These are phyloP conservation scores for Rhinogobius similis DNA, from an alignment of 2,113 vertebrate species.

Conservation along the genomic window DNA sequence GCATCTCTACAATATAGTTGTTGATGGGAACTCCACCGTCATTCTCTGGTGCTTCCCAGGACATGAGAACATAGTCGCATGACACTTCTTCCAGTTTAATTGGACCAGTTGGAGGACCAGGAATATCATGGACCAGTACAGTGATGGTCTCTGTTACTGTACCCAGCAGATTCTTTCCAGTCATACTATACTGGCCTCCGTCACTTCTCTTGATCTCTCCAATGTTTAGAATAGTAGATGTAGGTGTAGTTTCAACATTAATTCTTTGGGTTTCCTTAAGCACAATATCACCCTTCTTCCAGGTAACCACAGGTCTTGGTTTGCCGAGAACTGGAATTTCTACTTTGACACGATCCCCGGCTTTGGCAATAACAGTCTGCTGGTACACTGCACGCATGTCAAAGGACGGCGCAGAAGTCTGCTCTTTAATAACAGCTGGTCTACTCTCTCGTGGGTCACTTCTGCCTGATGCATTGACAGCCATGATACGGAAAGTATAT, in stretches of 20 bases:
- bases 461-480: slow-evolving; percentile 93
- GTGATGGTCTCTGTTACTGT: slow-evolving; percentile 89
- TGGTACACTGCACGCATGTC: slow-evolving; percentile 93
- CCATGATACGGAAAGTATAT: slow-evolving; percentile 96
- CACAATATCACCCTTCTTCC: slow-evolving; percentile 87
- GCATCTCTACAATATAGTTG: slow-evolving; percentile 95
- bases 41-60: slow-evolving; percentile 93
- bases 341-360: slow-evolving; percentile 95
- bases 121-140: slow-evolving; percentile 93
- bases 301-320: slow-evolving; percentile 90
- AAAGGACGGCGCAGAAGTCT: slow-evolving; percentile 88
- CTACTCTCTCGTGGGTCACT: slow-evolving; percentile 95
- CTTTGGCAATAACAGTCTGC: slow-evolving; percentile 90
- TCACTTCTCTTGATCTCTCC: slow-evolving; percentile 88
- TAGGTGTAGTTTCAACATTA: slow-evolving; percentile 90
- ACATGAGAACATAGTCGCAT: slow-evolving; percentile 89
- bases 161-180: slow-evolving; percentile 91
- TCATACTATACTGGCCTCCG: slow-evolving; percentile 87
- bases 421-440: slow-evolving; percentile 90
- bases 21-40: slow-evolving; percentile 96
- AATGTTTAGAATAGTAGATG: slow-evolving; percentile 92
- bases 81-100: slow-evolving; percentile 96
- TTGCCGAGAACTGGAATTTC: slow-evolving; percentile 95
- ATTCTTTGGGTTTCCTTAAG: slow-evolving; percentile 95
- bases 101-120: slow-evolving; percentile 93